phyloP scores from a whole-genome alignment of 1,140 invertebrate species.

The Tribolium madens region DNA sequence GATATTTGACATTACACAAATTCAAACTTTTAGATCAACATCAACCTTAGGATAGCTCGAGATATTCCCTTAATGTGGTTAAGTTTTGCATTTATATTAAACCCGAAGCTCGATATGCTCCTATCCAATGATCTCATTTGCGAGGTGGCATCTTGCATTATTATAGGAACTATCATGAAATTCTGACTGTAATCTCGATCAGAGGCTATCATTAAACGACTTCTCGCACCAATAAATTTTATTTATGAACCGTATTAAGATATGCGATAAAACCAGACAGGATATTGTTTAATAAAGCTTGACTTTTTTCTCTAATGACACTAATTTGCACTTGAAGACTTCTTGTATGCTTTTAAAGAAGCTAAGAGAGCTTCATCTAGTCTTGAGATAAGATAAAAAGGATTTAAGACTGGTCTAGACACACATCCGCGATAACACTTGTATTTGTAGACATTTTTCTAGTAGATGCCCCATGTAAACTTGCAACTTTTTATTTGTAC shows the following conservation, averaged over 20 bases:
- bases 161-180: background rate
- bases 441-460: slow-evolving; percentile 12
- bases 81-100: slow-evolving; percentile 34
- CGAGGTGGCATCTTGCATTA: slow-evolving; percentile 13
- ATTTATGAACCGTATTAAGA: slow-evolving; percentile 7
- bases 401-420: slow-evolving; percentile 14
- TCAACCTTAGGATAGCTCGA: background rate
- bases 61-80: background rate
- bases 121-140: background rate
- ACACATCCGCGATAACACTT: slow-evolving; percentile 11
- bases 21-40: background rate
- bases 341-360: background rate
- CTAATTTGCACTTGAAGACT: background rate
- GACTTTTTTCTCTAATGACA: background rate
- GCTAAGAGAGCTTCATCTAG: background rate
- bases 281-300: background rate
- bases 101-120: slow-evolving; percentile 1
- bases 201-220: background rate
- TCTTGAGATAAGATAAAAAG: slow-evolving; percentile 7
- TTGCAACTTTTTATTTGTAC: background rate
- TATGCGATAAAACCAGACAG: background rate
- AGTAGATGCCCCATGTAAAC: background rate
- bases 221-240: slow-evolving; percentile 6
- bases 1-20: background rate
- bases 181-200: slow-evolving; percentile 4